These are phyloP conservation scores for Vanacampus margaritifer DNA, from an alignment of 2,113 vertebrate genomes.

Conservation along the genomic window DNA sequence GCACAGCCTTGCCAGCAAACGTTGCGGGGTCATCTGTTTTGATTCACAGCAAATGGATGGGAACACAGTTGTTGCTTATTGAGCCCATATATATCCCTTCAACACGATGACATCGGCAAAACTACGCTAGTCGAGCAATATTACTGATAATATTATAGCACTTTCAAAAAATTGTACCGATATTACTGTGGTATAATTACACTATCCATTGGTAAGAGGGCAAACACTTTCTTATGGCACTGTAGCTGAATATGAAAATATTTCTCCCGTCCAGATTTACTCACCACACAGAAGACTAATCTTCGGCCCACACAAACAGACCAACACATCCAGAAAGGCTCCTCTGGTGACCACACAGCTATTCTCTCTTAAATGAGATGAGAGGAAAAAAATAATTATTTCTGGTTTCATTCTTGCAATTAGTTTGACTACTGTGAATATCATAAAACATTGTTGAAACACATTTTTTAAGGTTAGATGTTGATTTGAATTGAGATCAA, in stretches of 20 bases:
- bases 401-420: background rate
- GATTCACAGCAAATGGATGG: constrained; percentile 32
- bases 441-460: background rate
- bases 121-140: background rate
- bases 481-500: background rate
- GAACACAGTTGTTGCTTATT: constrained; percentile 29
- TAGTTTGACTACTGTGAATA: background rate
- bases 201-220: too few relatives aligned
- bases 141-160: background rate
- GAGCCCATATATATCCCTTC: constrained; percentile 7
- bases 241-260: background rate
- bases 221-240: too few relatives aligned
- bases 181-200: too few relatives aligned
- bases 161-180: background rate
- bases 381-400: constrained; percentile 1
- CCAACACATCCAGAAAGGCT: constrained; percentile 81
- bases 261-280: constrained; percentile 7
- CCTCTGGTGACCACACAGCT: constrained; percentile 89
- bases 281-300: constrained; percentile 58
- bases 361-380: constrained; percentile 74
- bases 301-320: constrained; percentile 66
- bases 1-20: constrained; percentile 37
- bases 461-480: background rate
- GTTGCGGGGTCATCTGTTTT: constrained; percentile 21
- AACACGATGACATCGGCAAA: constrained; percentile 24